These are phyloP conservation scores for Montipora cactus DNA, from an alignment of 64 coral and sea anemone species.

Conservation along the genomic window DNA sequence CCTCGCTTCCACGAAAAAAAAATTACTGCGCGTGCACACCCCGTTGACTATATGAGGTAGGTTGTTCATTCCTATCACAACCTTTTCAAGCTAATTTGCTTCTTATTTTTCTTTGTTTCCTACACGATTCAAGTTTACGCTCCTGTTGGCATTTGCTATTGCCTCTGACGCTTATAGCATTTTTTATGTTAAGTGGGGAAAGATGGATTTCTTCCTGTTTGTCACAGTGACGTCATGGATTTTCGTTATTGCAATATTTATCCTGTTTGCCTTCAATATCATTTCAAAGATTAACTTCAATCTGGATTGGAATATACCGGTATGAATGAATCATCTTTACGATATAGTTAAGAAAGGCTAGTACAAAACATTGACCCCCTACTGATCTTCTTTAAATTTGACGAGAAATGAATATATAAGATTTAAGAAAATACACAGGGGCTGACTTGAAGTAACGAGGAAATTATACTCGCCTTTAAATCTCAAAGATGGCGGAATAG, in stretches of 20 bases:
- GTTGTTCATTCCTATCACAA: neutral
- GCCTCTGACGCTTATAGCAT: neutral
- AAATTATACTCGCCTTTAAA: too few relatives aligned
- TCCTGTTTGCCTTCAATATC: slow-evolving; percentile 65
- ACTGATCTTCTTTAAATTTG: too few relatives aligned
- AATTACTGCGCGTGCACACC: too few relatives aligned
- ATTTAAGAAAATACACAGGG: too few relatives aligned
- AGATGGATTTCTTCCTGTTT: slow-evolving; percentile 95
- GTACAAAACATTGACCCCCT: too few relatives aligned
- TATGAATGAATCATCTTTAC: neutral
- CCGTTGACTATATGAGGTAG: too few relatives aligned
- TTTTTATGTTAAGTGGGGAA: neutral
- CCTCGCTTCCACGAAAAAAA: too few relatives aligned
- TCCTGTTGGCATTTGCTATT: slow-evolving; percentile 24
- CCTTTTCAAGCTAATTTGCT: neutral
- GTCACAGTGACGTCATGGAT: slow-evolving; percentile 91
- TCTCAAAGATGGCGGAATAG: too few relatives aligned
- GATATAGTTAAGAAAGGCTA: too few relatives aligned
- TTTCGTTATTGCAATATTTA: slow-evolving; percentile 73
- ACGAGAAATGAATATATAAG: too few relatives aligned
- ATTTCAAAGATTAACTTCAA: slow-evolving; percentile 68
- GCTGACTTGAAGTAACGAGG: too few relatives aligned
- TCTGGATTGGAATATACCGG: slow-evolving; percentile 72
- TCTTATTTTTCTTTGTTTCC: neutral
- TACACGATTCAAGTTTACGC: neutral